A percentile compares a stretch with the other conserved stretches of the same genome.
These are phyloP conservation scores for Saccopteryx bilineata DNA, from an alignment of 2,113 vertebrate species.

Conservation along the genomic window DNA sequence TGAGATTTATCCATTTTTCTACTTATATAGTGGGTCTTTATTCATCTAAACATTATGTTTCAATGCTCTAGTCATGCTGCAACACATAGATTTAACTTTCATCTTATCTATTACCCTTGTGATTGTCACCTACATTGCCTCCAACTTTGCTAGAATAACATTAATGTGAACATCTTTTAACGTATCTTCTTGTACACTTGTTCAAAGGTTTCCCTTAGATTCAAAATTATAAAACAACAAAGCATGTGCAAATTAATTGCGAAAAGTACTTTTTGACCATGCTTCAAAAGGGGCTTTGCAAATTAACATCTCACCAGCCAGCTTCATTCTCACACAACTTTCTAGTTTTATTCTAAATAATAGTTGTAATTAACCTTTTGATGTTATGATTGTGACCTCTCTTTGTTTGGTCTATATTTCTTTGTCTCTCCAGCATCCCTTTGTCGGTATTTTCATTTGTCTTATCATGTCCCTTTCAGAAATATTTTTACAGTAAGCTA, in stretches of 20 bases:
- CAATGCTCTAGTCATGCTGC: not conserved
- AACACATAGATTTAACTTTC: not conserved
- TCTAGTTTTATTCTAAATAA: not conserved
- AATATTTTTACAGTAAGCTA: not conserved
- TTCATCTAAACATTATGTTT: not conserved
- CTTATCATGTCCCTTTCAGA: not conserved
- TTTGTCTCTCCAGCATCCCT: not conserved
- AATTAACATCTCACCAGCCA: not conserved
- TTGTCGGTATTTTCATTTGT: not conserved
- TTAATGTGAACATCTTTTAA: not conserved
- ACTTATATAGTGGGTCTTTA: not conserved
- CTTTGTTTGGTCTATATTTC: not conserved
- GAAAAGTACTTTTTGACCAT: not conserved
- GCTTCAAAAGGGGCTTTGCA: not conserved
- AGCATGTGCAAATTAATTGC: not conserved
- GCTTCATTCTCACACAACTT: not conserved
- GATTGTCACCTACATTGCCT: not conserved
- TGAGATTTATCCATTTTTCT: not conserved
- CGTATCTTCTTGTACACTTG: not conserved
- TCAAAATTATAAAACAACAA: not conserved
- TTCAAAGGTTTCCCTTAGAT: not conserved
- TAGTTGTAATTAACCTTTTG: not conserved
- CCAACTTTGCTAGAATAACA: not conserved
- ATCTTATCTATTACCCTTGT: not conserved
- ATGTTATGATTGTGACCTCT: not conserved